Evolutionary conservation across 1,140 invertebrate species (phyloP).

Genomic region (Nymphalis io): DNA sequence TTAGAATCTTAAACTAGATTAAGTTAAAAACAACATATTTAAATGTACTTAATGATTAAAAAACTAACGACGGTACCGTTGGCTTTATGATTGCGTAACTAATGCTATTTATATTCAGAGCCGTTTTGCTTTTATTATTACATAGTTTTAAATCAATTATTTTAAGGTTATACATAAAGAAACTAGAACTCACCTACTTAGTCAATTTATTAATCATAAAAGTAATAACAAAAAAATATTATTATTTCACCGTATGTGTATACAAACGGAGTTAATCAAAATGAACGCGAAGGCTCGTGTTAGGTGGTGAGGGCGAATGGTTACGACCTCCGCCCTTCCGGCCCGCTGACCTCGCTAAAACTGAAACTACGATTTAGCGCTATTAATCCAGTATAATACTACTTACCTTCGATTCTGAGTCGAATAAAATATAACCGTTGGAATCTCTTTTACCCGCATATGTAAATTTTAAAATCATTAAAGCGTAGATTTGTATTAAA

Average conservation of each 20-base stretch:
- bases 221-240: no score
- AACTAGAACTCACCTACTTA: no score
- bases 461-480: background rate
- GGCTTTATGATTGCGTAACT: no score
- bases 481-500: background rate
- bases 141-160: no score
- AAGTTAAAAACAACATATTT: no score
- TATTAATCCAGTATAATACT: conserved; percentile 23
- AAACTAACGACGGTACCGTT: background rate
- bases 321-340: conserved; percentile 53
- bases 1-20: background rate
- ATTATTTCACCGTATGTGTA: no score
- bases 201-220: no score
- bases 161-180: no score
- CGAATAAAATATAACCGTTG: background rate
- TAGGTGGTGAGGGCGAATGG: conserved; percentile 26
- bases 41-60: no score
- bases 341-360: conserved; percentile 56
- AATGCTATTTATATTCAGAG: no score
- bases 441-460: conserved; percentile 8
- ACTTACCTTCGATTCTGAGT: conserved; percentile 12
- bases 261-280: conserved; percentile 6
- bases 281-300: conserved; percentile 21
- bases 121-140: no score
- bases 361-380: conserved; percentile 23